Conservation (phyloP, 2,888 invertebrate species). For the Xestoiulus laeticollis region DNA sequence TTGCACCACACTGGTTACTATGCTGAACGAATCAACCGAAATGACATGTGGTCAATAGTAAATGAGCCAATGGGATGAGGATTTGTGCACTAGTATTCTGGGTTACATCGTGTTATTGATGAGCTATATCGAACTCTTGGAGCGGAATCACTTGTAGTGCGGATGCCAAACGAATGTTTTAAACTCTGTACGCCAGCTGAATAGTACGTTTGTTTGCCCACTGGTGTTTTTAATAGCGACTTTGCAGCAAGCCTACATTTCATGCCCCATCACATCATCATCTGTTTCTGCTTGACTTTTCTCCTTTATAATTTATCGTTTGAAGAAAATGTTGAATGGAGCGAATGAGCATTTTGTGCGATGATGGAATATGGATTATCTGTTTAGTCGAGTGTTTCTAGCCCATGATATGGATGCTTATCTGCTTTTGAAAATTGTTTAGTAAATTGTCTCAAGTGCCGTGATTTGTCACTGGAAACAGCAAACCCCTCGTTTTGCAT, state of each 20-base stretch:
- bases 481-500: slow-evolving; percentile 16
- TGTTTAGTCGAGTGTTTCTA: slow-evolving; percentile 34
- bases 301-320: slow-evolving; percentile 34
- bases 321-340: slow-evolving; percentile 34
- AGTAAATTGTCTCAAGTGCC: slow-evolving; percentile 39
- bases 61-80: background rate
- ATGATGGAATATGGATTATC: slow-evolving; percentile 43
- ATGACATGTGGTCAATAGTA: slow-evolving; percentile 23
- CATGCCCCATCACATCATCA: slow-evolving; percentile 28
- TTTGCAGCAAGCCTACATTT: background rate
- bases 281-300: slow-evolving; percentile 32
- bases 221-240: background rate
- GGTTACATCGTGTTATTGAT: background rate
- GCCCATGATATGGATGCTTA: slow-evolving; percentile 38
- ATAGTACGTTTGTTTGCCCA: background rate
- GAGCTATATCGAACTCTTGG: background rate
- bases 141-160: background rate
- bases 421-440: slow-evolving; percentile 30
- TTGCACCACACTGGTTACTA: background rate
- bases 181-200: background rate
- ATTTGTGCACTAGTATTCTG: background rate
- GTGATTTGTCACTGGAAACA: slow-evolving; percentile 47
- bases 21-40: background rate
- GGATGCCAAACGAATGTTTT: background rate
- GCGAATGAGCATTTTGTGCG: slow-evolving; percentile 34